Percentiles rank a stretch among this genome's conserved stretches.
Evolutionary conservation across 2,797 vertebrate species (phyloP).

Genomic region (Carduelis carduelis): DNA sequence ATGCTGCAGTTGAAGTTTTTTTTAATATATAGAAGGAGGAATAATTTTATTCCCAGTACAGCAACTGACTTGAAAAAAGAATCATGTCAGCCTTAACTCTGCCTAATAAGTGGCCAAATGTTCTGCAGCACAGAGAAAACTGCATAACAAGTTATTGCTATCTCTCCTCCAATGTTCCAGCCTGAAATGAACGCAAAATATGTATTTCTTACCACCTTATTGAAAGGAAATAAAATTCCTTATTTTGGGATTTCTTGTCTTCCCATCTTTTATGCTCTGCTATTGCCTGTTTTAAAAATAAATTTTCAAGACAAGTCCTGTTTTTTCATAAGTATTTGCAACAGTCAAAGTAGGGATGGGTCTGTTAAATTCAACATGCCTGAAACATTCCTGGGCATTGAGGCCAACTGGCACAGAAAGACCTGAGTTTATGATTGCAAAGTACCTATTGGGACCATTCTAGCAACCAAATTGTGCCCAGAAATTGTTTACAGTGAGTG

Average conservation of each 20-base stretch:
- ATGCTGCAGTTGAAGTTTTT: background rate
- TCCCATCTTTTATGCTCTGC: background rate
- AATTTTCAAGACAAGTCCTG: background rate
- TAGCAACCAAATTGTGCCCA: background rate
- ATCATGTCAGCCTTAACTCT: background rate
- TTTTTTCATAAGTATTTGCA: background rate
- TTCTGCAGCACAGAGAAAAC: background rate
- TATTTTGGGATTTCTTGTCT: background rate
- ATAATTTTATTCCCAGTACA: background rate
- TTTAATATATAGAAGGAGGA: background rate
- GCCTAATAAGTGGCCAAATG: background rate
- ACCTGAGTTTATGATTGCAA: background rate
- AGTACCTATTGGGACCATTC: background rate
- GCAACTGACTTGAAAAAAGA: background rate
- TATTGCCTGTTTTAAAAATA: background rate
- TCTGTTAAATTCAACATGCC: background rate
- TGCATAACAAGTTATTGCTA: background rate
- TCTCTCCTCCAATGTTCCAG: rapidly evolving
- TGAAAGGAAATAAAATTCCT: constrained; percentile 9
- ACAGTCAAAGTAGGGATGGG: background rate
- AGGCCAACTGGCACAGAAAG: constrained; percentile 15
- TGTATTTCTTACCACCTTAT: background rate
- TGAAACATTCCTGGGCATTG: constrained; percentile 14
- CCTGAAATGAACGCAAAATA: background rate
- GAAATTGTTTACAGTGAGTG: constrained; percentile 16